Evolutionary conservation across 2,797 vertebrate genomes (phyloP), one percentile per base, ranked within the genome.

Genomic region (Poeciliopsis infans): DNA sequence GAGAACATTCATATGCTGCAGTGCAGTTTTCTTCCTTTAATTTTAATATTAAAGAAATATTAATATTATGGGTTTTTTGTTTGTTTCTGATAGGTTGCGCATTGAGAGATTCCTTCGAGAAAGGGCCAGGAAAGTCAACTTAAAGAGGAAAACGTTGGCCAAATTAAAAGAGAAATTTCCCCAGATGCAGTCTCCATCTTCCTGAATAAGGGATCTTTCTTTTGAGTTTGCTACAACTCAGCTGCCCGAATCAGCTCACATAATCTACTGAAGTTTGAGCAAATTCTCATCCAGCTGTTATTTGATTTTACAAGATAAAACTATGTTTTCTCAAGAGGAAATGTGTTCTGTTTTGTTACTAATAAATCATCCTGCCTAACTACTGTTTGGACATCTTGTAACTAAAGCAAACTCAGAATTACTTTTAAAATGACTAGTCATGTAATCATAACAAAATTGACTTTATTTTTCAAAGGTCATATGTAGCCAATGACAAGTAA

Each of bases 141-240:
- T 90, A 31, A 89, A 96, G 81, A 96, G 3, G 86, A 70, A 59
- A 1, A 94, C 76, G 70, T 61, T 20, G 85, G 86, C 89, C 41
- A 76, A 92, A 84, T 92, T 98, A 77, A 51, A 87, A 76, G 83
- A 93, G 75, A 96, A 83, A 84, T 97, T 97, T 87, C 95, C 97
- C 78, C 89, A 94, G 0, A 81, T 95, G 81, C 95, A 95, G 66
- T 82, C 81, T 74, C 76, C 91, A 2, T 78, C 93, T 53, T 93
- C 91, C 70, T 92, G 72, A 87, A 88, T 82, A 15, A 45, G 25
- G 41, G 7, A 45, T n/a, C 18, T 7, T 36, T 51, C 46, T 49
- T 36, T 6, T 8, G 4, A 15, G 7, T 72, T 81, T 59, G 39
- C 75, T 74, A 43, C 23, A n/a, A 12, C 49, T 43, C 4, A 5